phyloP scores from a whole-genome alignment of 2,888 invertebrate species.

The Mesoligia furuncula region DNA sequence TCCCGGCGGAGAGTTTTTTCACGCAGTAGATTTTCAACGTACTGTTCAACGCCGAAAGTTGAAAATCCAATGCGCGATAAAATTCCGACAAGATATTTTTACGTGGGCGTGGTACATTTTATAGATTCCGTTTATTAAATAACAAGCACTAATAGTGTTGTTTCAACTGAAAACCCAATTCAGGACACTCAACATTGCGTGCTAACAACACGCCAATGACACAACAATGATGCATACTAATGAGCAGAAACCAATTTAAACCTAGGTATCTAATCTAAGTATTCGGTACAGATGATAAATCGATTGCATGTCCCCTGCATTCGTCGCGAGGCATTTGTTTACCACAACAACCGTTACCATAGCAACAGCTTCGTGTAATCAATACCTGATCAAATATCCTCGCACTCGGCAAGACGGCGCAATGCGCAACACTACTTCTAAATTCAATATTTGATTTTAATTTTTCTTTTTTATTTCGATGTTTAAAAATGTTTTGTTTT shows the following conservation, averaged over 20 bases:
- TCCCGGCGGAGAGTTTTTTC: too few relatives aligned
- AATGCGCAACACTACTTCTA: constrained; percentile 81
- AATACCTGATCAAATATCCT: constrained; percentile 75
- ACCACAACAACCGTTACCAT: constrained; percentile 80
- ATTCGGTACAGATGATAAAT: constrained; percentile 44
- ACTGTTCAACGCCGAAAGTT: too few relatives aligned
- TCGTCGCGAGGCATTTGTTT: constrained; percentile 74
- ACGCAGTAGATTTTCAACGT: too few relatives aligned
- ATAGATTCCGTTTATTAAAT: too few relatives aligned
- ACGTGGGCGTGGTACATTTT: too few relatives aligned
- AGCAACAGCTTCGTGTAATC: constrained; percentile 80
- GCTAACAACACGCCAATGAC: not conserved
- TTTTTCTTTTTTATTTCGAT: constrained; percentile 62
- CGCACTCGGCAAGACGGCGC: constrained; percentile 76
- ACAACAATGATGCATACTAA: constrained; percentile 13
- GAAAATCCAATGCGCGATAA: too few relatives aligned
- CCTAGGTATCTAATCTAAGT: constrained; percentile 28
- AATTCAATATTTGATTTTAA: constrained; percentile 71
- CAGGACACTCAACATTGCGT: constrained; percentile 21
- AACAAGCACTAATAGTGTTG: too few relatives aligned
- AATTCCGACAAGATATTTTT: too few relatives aligned
- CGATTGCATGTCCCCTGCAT: constrained; percentile 52
- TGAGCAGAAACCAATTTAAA: constrained; percentile 18
- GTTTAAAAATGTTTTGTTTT: constrained; percentile 67
- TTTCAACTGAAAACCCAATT: constrained; percentile 10